Conservation (phyloP, 2,797 vertebrate species). For the Phoeniculus purpureus region DNA sequence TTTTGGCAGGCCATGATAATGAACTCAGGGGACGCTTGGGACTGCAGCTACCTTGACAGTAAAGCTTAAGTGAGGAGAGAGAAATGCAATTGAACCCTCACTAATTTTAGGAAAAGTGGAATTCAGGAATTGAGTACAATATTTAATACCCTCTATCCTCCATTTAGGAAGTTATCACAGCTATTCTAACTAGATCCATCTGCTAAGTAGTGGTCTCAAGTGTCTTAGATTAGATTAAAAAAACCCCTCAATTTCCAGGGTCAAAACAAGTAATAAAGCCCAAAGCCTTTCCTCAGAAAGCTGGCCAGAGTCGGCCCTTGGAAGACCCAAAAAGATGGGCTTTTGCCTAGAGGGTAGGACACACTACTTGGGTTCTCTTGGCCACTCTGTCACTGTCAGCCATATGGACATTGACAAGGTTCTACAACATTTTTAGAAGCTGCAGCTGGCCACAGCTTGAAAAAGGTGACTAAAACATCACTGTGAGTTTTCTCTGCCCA, state of each 20-base stretch:
- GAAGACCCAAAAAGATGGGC: background rate
- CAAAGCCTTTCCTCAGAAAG: background rate
- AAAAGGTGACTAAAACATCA: slow-evolving; percentile 2
- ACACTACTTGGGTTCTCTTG: background rate
- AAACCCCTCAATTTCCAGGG: background rate
- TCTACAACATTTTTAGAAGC: background rate
- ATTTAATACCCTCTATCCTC: accelerated
- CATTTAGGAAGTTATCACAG: background rate
- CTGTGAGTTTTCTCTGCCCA: background rate
- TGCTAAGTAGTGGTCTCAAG: background rate
- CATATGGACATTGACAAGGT: background rate
- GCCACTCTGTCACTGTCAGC: background rate
- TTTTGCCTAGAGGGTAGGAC: background rate
- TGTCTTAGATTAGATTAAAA: background rate
- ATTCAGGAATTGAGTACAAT: background rate
- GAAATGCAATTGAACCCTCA: background rate
- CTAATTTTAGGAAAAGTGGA: background rate
- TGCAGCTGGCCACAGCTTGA: background rate
- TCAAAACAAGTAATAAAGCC: background rate
- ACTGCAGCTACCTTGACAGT: background rate
- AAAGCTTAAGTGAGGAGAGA: background rate
- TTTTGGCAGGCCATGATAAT: slow-evolving; percentile 13
- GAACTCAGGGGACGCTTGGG: background rate
- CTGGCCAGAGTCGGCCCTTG: background rate
- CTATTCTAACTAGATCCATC: background rate